phyloP scores from a whole-genome alignment of 1,140 invertebrate genomes.

The Hypothenemus hampei region DNA sequence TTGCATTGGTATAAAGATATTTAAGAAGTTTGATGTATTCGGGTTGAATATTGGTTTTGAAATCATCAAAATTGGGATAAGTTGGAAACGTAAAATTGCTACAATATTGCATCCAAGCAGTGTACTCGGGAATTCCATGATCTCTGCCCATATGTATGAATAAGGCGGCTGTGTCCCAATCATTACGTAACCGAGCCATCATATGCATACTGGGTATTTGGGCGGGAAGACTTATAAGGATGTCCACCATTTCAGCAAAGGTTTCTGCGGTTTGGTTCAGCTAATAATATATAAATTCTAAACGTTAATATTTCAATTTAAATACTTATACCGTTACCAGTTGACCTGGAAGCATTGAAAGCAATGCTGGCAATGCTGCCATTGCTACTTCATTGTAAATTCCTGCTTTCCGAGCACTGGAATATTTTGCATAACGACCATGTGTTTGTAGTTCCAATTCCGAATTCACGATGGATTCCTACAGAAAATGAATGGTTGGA shows the following conservation, averaged over 20 bases:
- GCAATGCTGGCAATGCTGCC: constrained; percentile 62
- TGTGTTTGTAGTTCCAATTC: constrained; percentile 57
- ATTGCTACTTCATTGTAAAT: constrained; percentile 70
- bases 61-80: constrained; percentile 53
- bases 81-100: constrained; percentile 42
- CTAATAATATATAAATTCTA: constrained; percentile 15
- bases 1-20: constrained; percentile 63
- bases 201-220: constrained; percentile 49
- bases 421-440: constrained; percentile 71
- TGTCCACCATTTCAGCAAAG: constrained; percentile 44
- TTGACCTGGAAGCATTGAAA: constrained; percentile 63
- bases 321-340: constrained; percentile 46
- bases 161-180: constrained; percentile 52
- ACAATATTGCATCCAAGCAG: constrained; percentile 69
- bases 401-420: constrained; percentile 71
- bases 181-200: constrained; percentile 36
- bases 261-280: constrained; percentile 44
- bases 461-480: constrained; percentile 60
- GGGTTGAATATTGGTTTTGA: constrained; percentile 59
- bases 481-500: constrained; percentile 31
- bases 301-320: background rate
- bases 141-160: constrained; percentile 71
- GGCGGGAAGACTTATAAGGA: constrained; percentile 50
- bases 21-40: constrained; percentile 55
- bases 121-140: constrained; percentile 85